These are phyloP conservation scores for Lanius ludovicianus DNA, from an alignment of 2,113 vertebrate species.

Conservation along the genomic window DNA sequence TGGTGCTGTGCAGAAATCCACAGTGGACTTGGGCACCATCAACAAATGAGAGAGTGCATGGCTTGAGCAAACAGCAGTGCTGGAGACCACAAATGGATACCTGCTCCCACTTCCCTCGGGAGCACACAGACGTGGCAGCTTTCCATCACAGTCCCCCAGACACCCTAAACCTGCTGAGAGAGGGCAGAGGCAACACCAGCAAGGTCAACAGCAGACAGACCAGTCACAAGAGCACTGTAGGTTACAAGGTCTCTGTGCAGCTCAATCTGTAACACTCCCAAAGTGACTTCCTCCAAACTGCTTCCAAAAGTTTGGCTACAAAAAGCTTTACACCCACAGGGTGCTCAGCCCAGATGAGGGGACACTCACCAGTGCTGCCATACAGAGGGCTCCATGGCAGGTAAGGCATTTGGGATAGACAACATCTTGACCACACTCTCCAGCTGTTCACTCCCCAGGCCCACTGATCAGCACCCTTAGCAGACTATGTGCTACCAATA, in stretches of 20 bases:
- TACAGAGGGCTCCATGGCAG: not conserved
- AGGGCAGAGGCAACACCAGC: not conserved
- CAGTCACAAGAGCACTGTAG: not conserved
- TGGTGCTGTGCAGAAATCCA: not conserved
- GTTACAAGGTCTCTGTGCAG: not conserved
- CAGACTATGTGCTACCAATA: not conserved
- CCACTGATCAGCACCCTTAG: not conserved
- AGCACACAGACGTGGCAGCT: not conserved
- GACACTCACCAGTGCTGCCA: accelerated
- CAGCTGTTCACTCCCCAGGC: not conserved
- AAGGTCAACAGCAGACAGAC: not conserved
- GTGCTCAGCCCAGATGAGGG: not conserved
- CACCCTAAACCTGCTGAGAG: not conserved
- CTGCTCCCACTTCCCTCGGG: not conserved
- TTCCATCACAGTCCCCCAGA: not conserved
- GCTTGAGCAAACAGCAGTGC: not conserved
- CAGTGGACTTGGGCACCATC: not conserved
- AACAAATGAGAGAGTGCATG: accelerated
- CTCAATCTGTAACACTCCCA: not conserved
- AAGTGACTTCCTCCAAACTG: not conserved
- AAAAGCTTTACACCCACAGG: not conserved
- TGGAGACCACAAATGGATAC: not conserved
- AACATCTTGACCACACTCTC: not conserved
- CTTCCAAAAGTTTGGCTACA: not conserved
- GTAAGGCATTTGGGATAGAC: not conserved